These are phyloP conservation scores for Nycticebus coucang DNA, from an alignment of 2,113 vertebrate genomes.

Conservation along the genomic window DNA sequence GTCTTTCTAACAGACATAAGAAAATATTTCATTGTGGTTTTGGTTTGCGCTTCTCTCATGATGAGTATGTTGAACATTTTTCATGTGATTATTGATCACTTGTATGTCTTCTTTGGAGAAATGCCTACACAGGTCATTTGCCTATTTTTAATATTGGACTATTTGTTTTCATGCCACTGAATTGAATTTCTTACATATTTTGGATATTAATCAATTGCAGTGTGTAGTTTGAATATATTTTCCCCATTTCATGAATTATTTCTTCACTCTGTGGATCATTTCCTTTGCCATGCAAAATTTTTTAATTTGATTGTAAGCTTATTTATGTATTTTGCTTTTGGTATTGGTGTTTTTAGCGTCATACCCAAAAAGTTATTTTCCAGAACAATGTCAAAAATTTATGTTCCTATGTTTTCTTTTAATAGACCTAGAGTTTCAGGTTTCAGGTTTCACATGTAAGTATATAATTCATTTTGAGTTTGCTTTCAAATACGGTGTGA, in stretches of 20 bases:
- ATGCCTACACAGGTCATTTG: not conserved
- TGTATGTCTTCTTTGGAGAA: not conserved
- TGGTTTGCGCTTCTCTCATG: not conserved
- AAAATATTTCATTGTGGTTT: not conserved
- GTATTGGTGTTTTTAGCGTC: not conserved
- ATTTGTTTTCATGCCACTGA: not conserved
- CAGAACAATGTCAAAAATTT: not conserved
- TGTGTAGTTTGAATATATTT: not conserved
- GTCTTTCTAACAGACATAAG: not conserved
- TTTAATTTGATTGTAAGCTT: not conserved
- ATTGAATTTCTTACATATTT: not conserved
- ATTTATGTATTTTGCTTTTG: not conserved
- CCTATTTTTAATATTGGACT: not conserved
- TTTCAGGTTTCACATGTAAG: not conserved
- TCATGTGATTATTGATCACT: not conserved
- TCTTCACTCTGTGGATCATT: not conserved
- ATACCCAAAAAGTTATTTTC: not conserved
- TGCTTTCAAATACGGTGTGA: not conserved
- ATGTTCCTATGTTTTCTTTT: not conserved
- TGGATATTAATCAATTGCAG: not conserved
- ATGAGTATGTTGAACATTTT: not conserved
- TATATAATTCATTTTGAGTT: not conserved
- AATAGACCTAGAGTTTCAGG: not conserved
- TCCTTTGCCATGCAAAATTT: not conserved
- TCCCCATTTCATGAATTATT: not conserved